Evolutionary conservation across 37 sponge, comb jelly and placozoan genomes (phyloP).

Genomic region (Lycopodina hypogea): DNA sequence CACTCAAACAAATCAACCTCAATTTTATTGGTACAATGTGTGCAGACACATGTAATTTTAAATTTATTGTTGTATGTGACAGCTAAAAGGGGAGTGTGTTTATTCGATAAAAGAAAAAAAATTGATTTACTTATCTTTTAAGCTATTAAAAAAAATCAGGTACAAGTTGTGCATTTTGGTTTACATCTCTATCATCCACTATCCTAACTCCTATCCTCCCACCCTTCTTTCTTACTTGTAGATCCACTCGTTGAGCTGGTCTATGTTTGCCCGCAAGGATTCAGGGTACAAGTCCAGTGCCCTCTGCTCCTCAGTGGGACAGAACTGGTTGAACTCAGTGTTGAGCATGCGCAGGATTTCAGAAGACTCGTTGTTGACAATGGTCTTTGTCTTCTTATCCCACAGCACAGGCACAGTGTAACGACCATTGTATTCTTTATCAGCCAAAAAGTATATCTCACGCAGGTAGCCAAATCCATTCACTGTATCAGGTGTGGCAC

Average conservation of each 20-base stretch:
- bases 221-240: slow-evolving; percentile 32
- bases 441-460: slow-evolving; percentile 68
- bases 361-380: slow-evolving; percentile 87
- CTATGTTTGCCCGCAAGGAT: slow-evolving; percentile 69
- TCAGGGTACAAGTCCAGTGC: slow-evolving; percentile 81
- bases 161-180: too few relatives aligned
- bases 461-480: slow-evolving; percentile 63
- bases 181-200: too few relatives aligned
- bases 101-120: too few relatives aligned
- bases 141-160: too few relatives aligned
- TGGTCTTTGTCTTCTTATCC: slow-evolving; percentile 73
- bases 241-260: slow-evolving; percentile 83
- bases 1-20: too few relatives aligned
- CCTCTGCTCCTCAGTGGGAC: slow-evolving; percentile 53
- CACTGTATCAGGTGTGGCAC: slow-evolving; percentile 68
- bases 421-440: slow-evolving; percentile 70
- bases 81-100: too few relatives aligned
- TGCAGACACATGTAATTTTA: too few relatives aligned
- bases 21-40: too few relatives aligned
- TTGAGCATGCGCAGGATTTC: slow-evolving; percentile 90
- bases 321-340: slow-evolving; percentile 85
- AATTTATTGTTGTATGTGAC: too few relatives aligned
- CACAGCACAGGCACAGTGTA: slow-evolving; percentile 86
- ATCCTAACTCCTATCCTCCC: neutral
- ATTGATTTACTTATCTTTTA: too few relatives aligned